Evolutionary conservation across 1,140 invertebrate species (phyloP), one percentile per base, ranked within the genome.

Genomic region (Megathymus violae): DNA sequence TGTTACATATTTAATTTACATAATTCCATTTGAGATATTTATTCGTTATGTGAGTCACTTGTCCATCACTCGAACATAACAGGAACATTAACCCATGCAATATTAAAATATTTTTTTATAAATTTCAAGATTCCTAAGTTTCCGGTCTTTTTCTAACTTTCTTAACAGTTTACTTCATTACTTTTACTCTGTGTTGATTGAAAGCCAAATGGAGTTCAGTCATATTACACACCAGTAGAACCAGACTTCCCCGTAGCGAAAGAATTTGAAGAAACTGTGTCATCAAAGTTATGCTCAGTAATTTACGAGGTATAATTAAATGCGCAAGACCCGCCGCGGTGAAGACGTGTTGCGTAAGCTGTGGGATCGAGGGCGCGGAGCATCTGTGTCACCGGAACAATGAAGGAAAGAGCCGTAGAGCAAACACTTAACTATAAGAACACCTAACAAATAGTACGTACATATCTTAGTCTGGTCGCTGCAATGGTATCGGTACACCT

Each of bases 361-460:
- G 76, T 82, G 80, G 78, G 80, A 82, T 82, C 63, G 71, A 62
- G 74, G 80, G 48, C 74, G 74, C 65, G 62, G 65, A 64, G 67
- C 74, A 82, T 71, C 74, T 63, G 76, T 76, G 80, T 78, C 69
- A 82, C 56, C 74, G 63, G 78, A 74, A 73, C 78, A 69, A 58
- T 71, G 52, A 50, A 50, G 48, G 52, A 38, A 52, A 64, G 48
- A 46, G 36, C 43, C 41, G 61, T 71, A 64, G 46, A 56, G 38
- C 36, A 47, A 67, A 68, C 38, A 36, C 9, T 27, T 3, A 1
- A 36, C 34, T 4, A 27, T 46, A 64, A 22, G 31, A 7, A 52
- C 25, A 16, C 1, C 17, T 13, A 22, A 5, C 5, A 14, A 3
- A 22, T 2, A 22, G 2, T 22, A 22, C 19, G 5, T 22, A 22